Evolutionary conservation across 2,113 vertebrate genomes (phyloP).

Genomic region (Tragelaphus buxtoni): DNA sequence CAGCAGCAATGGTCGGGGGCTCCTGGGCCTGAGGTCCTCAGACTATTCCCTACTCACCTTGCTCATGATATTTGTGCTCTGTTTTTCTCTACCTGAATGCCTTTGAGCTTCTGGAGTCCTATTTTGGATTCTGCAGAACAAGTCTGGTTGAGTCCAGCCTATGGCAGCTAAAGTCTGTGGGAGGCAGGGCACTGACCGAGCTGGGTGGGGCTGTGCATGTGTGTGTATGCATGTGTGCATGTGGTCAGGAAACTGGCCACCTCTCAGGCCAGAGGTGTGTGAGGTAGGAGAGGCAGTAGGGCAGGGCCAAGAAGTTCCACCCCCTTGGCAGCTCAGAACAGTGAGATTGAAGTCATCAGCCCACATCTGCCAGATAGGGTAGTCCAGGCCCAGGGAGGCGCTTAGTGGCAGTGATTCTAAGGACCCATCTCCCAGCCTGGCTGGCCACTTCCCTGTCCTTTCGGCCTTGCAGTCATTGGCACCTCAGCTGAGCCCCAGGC

Average conservation of each 20-base stretch:
- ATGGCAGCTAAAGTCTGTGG: background rate
- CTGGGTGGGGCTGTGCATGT: background rate
- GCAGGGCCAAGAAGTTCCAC: background rate
- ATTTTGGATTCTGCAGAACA: background rate
- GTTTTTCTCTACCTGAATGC: background rate
- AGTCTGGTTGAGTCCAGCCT: background rate
- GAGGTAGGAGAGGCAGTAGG: background rate
- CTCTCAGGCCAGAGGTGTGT: background rate
- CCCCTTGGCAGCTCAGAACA: background rate
- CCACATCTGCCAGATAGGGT: background rate
- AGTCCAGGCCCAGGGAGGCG: background rate
- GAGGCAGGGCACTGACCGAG: background rate
- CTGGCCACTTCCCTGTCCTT: background rate
- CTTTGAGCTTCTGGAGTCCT: background rate
- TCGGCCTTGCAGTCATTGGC: background rate
- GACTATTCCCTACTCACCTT: accelerated
- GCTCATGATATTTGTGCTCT: background rate
- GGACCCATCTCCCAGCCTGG: background rate
- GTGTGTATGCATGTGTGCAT: background rate
- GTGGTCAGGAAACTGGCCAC: background rate
- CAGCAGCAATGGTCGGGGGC: background rate
- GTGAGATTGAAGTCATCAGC: background rate
- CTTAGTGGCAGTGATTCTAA: background rate
- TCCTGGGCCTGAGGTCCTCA: background rate
- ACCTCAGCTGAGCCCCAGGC: background rate